Evolutionary conservation across 2,797 vertebrate genomes (phyloP), one percentile per base, ranked within the genome.

Genomic region (Brotula barbata): DNA sequence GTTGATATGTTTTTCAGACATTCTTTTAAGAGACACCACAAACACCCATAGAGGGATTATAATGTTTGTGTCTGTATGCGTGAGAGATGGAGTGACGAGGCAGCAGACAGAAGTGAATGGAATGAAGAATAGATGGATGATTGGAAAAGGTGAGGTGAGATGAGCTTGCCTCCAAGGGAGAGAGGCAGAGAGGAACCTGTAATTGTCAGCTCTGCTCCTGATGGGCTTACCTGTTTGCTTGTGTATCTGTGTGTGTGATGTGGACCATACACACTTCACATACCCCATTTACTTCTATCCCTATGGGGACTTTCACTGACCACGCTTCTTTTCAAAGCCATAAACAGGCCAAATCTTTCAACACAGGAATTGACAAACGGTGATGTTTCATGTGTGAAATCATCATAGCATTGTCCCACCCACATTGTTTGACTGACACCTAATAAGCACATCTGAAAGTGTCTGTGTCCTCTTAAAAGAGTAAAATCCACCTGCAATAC

Each of bases 161-260:
- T 20, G 25, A 44, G 36, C 39, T 49, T 7, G 19, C 34, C 56
- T 61, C 48, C 36, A 52, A 70, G 61, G 67, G 42, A 5, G 46
- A 22, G 41, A 28, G 45, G 21, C 7, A 28, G 22, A 46, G 54
- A 48, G 54, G 33, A 45, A 37, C 31, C 34, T 8, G 0, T 76
- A 67, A 79, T 57, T 80, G 80, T 74, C 66, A 71, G 69, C 44
- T 72, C 42, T 67, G 65, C 58, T 44, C 64, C 66, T 73, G 71
- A 58, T 13, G 3, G 68, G 53, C 49, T 75, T 11, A 64, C 73
- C 63, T 61, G 48, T 39, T 15, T 3, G 33, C 53, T 16, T 19
- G 39, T 44, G 69, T 36, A 21, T 28, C 5, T 2, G 31, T 77
- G 58, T 58, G 58, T 64, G 62, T 25, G 48, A 46, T 3, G 46